Evolutionary conservation across 1,140 invertebrate genomes (phyloP).

Genomic region (Portunus trituberculatus): DNA sequence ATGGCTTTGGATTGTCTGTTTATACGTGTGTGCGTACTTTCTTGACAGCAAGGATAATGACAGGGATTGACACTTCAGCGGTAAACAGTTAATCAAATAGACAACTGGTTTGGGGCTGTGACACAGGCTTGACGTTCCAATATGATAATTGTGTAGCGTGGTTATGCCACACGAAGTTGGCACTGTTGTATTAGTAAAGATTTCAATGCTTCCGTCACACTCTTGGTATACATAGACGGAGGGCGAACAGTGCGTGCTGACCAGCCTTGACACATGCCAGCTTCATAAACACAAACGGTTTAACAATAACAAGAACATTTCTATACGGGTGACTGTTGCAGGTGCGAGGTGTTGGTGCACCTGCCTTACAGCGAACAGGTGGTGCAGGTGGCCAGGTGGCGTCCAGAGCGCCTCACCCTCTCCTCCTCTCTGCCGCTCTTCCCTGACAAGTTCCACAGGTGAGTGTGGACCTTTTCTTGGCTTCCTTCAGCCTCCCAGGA

Average conservation of each 20-base stretch:
- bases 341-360: not conserved
- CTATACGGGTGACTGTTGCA: not conserved
- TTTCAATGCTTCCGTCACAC: too few species aligned
- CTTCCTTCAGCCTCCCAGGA: too few species aligned
- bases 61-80: not conserved
- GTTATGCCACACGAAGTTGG: not conserved
- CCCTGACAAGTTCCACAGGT: constrained; percentile 50
- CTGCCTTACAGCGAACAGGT: constrained; percentile 37
- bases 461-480: not conserved
- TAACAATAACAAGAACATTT: too few species aligned
- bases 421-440: not conserved
- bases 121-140: too few species aligned
- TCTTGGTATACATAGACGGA: too few species aligned
- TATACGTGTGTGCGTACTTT: too few species aligned
- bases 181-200: too few species aligned
- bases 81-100: too few species aligned
- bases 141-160: not conserved
- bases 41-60: too few species aligned
- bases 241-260: not conserved
- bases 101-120: too few species aligned
- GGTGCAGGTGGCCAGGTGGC: constrained; percentile 43
- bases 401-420: not conserved
- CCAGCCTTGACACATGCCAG: not conserved
- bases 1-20: too few species aligned
- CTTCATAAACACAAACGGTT: not conserved